Percentiles rank a stretch among this genome's conserved stretches.
Conservation (phyloP, 1,140 invertebrate species). For the Pseudomyrmex gracilis region DNA sequence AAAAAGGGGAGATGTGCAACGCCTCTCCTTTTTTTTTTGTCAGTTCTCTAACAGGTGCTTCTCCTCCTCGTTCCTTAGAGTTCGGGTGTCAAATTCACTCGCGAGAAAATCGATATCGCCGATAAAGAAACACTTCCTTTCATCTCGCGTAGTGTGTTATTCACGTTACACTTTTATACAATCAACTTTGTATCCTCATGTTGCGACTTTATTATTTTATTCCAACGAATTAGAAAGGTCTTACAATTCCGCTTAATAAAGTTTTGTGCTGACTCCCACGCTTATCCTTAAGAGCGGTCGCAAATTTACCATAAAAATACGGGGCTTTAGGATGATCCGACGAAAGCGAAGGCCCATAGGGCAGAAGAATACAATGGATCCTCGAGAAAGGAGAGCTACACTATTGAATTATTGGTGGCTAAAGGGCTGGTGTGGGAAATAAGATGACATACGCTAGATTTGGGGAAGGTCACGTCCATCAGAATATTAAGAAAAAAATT, state of each 20-base stretch:
- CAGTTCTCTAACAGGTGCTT: conserved; percentile 78
- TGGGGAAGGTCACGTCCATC: conserved; percentile 76
- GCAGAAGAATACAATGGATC: conserved; percentile 71
- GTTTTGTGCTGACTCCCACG: conserved; percentile 83
- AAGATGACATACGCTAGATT: conserved; percentile 72
- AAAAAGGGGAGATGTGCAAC: conserved; percentile 61
- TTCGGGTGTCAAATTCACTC: conserved; percentile 57
- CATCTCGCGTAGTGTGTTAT: not conserved
- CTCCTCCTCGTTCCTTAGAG: conserved; percentile 22
- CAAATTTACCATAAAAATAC: conserved; percentile 81
- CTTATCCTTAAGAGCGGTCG: conserved; percentile 80
- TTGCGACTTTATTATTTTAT: not conserved
- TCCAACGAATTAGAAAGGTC: not conserved
- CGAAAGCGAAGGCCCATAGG: conserved; percentile 60
- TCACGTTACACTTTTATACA: not conserved
- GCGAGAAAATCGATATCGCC: conserved; percentile 63
- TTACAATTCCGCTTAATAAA: conserved; percentile 69
- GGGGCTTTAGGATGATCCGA: conserved; percentile 76
- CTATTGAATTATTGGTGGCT: conserved; percentile 78
- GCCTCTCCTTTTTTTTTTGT: conserved; percentile 72
- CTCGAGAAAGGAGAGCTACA: conserved; percentile 67
- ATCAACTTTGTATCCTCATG: conserved; percentile 12
- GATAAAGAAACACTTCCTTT: conserved; percentile 5
- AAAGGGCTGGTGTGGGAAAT: conserved; percentile 77
- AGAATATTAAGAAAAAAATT: conserved; percentile 62